Percentiles rank a stretch among this genome's conserved stretches.
phyloP scores from a whole-genome alignment of 2,797 vertebrate species.

The Furcifer pardalis region DNA sequence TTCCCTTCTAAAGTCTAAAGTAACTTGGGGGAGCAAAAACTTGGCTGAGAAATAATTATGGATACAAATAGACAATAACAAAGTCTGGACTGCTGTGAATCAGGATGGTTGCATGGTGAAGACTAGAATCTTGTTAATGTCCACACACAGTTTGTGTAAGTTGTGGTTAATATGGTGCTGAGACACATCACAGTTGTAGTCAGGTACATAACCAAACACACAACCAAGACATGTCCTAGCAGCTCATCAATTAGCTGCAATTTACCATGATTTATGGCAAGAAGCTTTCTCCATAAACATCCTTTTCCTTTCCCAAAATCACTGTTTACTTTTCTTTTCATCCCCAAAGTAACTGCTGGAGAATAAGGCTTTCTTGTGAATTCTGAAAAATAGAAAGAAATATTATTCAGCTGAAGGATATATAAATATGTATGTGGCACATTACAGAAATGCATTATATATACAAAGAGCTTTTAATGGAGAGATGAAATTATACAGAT shows the following conservation, averaged over 20 bases:
- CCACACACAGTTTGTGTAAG: too few species aligned
- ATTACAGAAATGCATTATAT: neutral
- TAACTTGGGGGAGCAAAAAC: neutral
- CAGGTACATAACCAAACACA: too few species aligned
- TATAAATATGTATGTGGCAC: neutral
- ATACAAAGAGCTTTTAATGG: neutral
- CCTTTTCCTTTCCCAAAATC: neutral
- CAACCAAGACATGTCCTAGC: too few species aligned
- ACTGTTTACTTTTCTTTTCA: neutral
- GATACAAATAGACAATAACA: neutral
- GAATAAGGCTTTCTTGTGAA: neutral
- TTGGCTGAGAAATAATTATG: neutral
- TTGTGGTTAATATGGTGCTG: too few species aligned
- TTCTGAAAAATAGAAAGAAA: neutral
- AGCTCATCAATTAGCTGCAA: too few species aligned
- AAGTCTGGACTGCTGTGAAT: too few species aligned
- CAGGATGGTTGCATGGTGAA: too few species aligned
- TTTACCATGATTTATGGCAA: too few species aligned
- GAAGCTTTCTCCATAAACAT: neutral
- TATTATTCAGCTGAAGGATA: neutral
- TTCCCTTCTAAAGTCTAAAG: neutral
- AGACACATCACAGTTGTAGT: too few species aligned
- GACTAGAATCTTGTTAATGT: too few species aligned
- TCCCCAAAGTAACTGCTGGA: neutral
- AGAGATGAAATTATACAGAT: neutral